Evolutionary conservation across 2,797 vertebrate species (phyloP).

Genomic region (Lophius americanus): DNA sequence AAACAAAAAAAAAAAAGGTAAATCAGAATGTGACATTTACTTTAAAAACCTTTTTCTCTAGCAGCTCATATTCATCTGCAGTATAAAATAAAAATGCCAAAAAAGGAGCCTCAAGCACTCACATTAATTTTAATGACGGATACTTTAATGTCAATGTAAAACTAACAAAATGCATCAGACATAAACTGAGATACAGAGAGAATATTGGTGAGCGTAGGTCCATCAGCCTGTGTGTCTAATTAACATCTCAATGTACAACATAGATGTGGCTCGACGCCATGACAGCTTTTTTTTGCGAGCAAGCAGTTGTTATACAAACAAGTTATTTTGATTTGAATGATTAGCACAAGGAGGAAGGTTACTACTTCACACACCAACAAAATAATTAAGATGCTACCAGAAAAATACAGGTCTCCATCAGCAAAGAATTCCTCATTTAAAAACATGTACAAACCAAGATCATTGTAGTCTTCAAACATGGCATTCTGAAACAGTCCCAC

Average conservation of each 20-base stretch:
- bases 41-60: constrained; percentile 58
- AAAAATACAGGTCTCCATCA: constrained; percentile 22
- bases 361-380: constrained; percentile 23
- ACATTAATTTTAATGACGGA: constrained; percentile 29
- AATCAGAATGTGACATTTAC: constrained; percentile 23
- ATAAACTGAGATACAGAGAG: constrained; percentile 16
- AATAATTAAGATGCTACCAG: not conserved
- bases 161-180: constrained; percentile 6
- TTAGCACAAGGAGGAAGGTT: constrained; percentile 15
- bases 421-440: constrained; percentile 24
- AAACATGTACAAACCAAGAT: constrained; percentile 51
- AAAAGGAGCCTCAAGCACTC: constrained; percentile 23
- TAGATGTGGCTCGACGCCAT: constrained; percentile 21
- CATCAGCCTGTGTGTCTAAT: constrained; percentile 26
- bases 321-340: constrained; percentile 3
- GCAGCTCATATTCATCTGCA: constrained; percentile 17
- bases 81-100: constrained; percentile 22
- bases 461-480: constrained; percentile 18
- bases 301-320: constrained; percentile 24
- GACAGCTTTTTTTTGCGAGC: not conserved
- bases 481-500: constrained; percentile 43
- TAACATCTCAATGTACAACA: constrained; percentile 45
- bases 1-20: constrained; percentile 21
- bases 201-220: constrained; percentile 33
- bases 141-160: constrained; percentile 17